phyloP scores from a whole-genome alignment of 1,140 invertebrate genomes.

The Ooceraea biroi region DNA sequence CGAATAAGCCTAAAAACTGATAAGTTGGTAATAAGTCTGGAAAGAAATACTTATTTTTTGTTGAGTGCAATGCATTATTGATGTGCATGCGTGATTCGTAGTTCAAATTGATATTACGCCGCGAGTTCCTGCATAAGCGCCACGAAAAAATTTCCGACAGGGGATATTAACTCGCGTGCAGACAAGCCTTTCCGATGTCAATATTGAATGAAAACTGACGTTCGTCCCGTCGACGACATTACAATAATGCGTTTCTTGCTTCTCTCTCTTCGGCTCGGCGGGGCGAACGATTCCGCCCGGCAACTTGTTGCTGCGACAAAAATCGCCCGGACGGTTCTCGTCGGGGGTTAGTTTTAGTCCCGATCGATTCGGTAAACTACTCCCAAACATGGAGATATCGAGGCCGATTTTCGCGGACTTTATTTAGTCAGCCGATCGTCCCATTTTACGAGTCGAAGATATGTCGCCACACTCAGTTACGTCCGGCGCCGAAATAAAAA shows the following conservation, averaged over 20 bases:
- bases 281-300: constrained; percentile 60
- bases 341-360: constrained; percentile 65
- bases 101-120: background rate
- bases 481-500: constrained; percentile 28
- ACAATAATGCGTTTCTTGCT: constrained; percentile 73
- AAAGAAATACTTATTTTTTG: no score
- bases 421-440: constrained; percentile 63
- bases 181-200: constrained; percentile 31
- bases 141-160: constrained; percentile 21
- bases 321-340: constrained; percentile 74
- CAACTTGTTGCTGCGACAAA: constrained; percentile 79
- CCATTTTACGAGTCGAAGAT: constrained; percentile 30
- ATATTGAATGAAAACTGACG: constrained; percentile 54
- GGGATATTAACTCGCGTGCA: constrained; percentile 34
- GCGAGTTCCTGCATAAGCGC: background rate
- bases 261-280: constrained; percentile 52
- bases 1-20: no score
- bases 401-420: constrained; percentile 69
- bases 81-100: no score
- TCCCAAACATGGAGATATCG: constrained; percentile 52
- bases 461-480: background rate
- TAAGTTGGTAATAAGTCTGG: no score
- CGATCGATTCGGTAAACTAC: constrained; percentile 75
- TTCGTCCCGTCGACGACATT: constrained; percentile 69
- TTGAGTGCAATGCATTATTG: no score